A percentile compares a stretch with the other conserved stretches of the same genome.
Evolutionary conservation across 2,797 vertebrate species (phyloP).

Genomic region (Tachyglossus aculeatus): DNA sequence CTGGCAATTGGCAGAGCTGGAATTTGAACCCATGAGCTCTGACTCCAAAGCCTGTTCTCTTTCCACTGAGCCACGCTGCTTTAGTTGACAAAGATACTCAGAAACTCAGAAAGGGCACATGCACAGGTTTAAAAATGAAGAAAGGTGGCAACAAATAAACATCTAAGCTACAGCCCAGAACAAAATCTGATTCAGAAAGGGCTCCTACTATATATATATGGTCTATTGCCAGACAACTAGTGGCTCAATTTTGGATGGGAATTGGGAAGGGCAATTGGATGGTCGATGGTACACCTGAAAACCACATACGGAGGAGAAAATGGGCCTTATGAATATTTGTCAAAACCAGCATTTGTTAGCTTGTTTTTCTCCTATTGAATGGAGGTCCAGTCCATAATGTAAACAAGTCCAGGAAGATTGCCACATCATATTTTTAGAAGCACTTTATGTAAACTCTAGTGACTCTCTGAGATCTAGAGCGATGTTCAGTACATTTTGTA

Average conservation of each 20-base stretch:
- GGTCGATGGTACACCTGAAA: neutral
- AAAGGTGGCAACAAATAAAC: slow-evolving; percentile 6
- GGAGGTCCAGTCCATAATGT: neutral
- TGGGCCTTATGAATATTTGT: slow-evolving; percentile 2
- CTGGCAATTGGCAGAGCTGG: too few relatives aligned
- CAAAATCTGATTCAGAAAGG: slow-evolving; percentile 13
- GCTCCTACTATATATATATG: neutral
- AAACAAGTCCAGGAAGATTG: slow-evolving; percentile 1
- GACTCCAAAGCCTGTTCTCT: too few relatives aligned
- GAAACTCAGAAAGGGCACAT: too few relatives aligned
- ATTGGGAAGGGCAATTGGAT: neutral
- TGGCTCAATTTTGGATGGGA: neutral
- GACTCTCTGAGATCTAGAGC: slow-evolving; percentile 3
- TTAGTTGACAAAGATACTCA: too few relatives aligned
- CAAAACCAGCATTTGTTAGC: neutral
- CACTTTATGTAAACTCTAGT: slow-evolving; percentile 13
- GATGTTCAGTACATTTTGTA: neutral
- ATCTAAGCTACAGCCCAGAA: neutral
- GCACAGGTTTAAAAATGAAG: neutral
- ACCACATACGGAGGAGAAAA: neutral
- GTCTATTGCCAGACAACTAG: neutral
- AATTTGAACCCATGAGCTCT: too few relatives aligned
- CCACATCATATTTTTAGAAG: slow-evolving; percentile 27
- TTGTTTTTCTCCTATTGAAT: slow-evolving; percentile 9
- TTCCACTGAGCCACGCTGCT: too few relatives aligned